phyloP scores from a whole-genome alignment of 2,888 invertebrate species.

The Ormyrus thymus region DNA sequence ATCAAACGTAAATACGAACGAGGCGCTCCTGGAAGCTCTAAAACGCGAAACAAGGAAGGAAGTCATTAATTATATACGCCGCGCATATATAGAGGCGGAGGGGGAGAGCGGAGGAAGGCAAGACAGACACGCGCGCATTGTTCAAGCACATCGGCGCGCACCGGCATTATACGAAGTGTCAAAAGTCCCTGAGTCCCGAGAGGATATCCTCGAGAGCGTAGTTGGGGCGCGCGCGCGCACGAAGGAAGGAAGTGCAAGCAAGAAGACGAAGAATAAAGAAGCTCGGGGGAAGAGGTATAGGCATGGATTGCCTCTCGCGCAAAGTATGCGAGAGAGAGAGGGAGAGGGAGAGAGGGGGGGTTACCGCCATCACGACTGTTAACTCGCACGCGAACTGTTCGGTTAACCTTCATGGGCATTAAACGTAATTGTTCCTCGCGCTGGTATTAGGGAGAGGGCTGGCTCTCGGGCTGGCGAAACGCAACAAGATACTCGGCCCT shows the following conservation, averaged over 20 bases:
- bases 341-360: conserved; percentile 25
- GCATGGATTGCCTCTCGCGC: conserved; percentile 14
- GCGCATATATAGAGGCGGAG: conserved; percentile 1
- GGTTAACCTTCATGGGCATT: conserved; percentile 57
- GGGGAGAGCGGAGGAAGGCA: background rate
- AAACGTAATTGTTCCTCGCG: conserved; percentile 56
- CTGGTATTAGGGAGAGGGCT: background rate
- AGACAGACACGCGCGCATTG: conserved; percentile 32
- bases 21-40: background rate
- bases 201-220: conserved; percentile 38
- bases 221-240: background rate
- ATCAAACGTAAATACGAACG: too few species aligned
- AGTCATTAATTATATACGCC: conserved; percentile 40
- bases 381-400: conserved; percentile 56
- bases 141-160: conserved; percentile 14
- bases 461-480: conserved; percentile 23
- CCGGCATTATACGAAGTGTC: conserved; percentile 46
- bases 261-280: conserved; percentile 11
- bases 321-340: conserved; percentile 32
- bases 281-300: background rate
- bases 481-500: conserved; percentile 51
- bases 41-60: conserved; percentile 12
- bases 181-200: conserved; percentile 46
- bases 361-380: conserved; percentile 47
- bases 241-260: conserved; percentile 23